These are phyloP conservation scores for Carcina quercana DNA, from an alignment of 2,888 invertebrate species.

Conservation along the genomic window DNA sequence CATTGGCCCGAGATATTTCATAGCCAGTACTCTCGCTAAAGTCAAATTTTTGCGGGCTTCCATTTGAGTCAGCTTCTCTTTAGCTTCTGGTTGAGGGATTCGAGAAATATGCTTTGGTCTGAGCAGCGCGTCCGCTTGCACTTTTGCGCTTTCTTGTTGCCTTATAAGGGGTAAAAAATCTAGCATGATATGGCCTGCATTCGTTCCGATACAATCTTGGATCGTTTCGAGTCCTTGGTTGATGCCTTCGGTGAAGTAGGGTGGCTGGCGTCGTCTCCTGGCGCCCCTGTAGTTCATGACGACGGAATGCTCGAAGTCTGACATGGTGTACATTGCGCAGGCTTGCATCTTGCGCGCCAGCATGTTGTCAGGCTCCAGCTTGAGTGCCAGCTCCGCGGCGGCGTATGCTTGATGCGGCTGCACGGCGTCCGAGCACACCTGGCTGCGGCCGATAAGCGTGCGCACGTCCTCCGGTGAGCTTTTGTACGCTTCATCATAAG, in stretches of 20 bases:
- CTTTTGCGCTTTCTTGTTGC: slow-evolving; percentile 36
- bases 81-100: slow-evolving; percentile 44
- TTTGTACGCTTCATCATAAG: slow-evolving; percentile 56
- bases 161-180: slow-evolving; percentile 60
- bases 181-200: slow-evolving; percentile 58
- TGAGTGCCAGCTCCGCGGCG: slow-evolving; percentile 58
- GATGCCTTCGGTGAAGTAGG: slow-evolving; percentile 63
- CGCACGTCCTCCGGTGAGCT: slow-evolving; percentile 48
- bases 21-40: slow-evolving; percentile 55
- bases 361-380: slow-evolving; percentile 56
- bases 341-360: slow-evolving; percentile 61
- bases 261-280: slow-evolving; percentile 47
- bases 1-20: slow-evolving; percentile 67
- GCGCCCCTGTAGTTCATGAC: slow-evolving; percentile 61
- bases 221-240: slow-evolving; percentile 63
- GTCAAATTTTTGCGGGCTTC: slow-evolving; percentile 52
- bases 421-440: slow-evolving; percentile 59
- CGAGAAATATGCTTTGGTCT: slow-evolving; percentile 44
- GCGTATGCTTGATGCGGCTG: slow-evolving; percentile 54
- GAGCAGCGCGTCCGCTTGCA: slow-evolving; percentile 35
- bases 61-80: slow-evolving; percentile 56
- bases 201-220: slow-evolving; percentile 60
- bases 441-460: slow-evolving; percentile 54
- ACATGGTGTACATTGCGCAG: slow-evolving; percentile 62
- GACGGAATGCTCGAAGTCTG: slow-evolving; percentile 60